Evolutionary conservation across 2,888 invertebrate species (phyloP).

Genomic region (Stictocephala bisonia): DNA sequence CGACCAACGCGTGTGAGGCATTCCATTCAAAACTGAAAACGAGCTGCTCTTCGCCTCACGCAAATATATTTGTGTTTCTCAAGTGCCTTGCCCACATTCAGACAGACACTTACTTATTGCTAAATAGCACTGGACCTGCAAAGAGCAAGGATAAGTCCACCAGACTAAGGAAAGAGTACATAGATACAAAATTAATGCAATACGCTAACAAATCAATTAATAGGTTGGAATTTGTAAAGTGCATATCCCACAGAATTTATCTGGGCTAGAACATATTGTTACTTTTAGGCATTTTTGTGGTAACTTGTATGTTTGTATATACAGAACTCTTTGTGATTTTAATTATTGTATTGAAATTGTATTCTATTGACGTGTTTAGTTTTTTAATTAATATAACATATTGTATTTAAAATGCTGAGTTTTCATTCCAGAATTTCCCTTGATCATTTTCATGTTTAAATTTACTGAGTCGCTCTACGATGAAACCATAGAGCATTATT

Average conservation of each 20-base stretch:
- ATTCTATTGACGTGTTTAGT: conserved; percentile 21
- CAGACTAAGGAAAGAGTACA: conserved; percentile 32
- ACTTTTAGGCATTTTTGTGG: conserved; percentile 23
- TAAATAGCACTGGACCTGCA: conserved; percentile 22
- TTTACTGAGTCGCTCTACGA: conserved; percentile 4
- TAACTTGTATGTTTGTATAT: conserved; percentile 34
- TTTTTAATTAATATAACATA: conserved; percentile 16
- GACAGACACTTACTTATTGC: conserved; percentile 26
- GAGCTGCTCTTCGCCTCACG: conserved; percentile 30
- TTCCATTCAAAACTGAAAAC: conserved; percentile 43
- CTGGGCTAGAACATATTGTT: conserved; percentile 25
- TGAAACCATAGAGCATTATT: conserved; percentile 19
- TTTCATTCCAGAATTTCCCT: conserved; percentile 13
- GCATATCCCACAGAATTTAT: conserved; percentile 22
- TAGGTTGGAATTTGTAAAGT: conserved; percentile 23
- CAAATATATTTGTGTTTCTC: conserved; percentile 43
- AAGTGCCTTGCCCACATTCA: conserved; percentile 19
- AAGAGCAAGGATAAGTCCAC: conserved; percentile 23
- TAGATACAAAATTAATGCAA: conserved; percentile 24
- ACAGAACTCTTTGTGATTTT: conserved; percentile 18
- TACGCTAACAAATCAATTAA: conserved; percentile 20
- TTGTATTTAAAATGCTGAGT: conserved; percentile 16
- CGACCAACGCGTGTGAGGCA: conserved; percentile 42
- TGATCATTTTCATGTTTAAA: conserved; percentile 9
- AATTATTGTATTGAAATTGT: conserved; percentile 27